Evolutionary conservation across 64 coral and sea anemone species (phyloP), one percentile per base, ranked within the genome.

Genomic region (Pocillopora damicornis): DNA sequence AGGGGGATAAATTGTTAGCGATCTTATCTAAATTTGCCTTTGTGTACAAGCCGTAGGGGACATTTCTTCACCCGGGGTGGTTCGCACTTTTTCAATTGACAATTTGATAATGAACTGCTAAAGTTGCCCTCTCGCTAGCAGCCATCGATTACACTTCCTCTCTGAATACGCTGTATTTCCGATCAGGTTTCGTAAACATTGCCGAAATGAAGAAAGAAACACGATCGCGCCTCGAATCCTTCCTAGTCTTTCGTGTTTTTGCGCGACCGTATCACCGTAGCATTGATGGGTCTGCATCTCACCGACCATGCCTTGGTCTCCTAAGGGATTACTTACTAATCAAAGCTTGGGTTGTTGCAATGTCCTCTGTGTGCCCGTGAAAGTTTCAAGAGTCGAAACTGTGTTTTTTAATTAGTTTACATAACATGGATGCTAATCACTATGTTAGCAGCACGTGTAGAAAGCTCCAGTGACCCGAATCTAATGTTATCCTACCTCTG

Each of bases 361-460:
- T 57, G 37, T 85, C 35, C 38, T 72, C 61, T 56, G 64, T 25
- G 6, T 37, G 35, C 81, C 51, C 81, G 81, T 73, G 81, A 65
- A 67, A 38, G 64, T 85, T 85, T 85, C 38, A 87, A 78, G 38
- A 82, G 80, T 63, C 76, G 79, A 82, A 80, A 89, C 80, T 75
- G 89, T 65, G 63, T n/a, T 80, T 81, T 73, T 64, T 94, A 90
- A 94, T 90, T 90, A 94, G 92, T 94, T 94, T 94, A 94, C 92
- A 89, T 78, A 90, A 85, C 64, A 76, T 68, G 69, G 78, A 90
- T 94, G 92, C 77, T 94, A 94, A 94, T 94, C 90, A 88, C 82
- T 57, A 59, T 22, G 82, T 20, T 73, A 84, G 37, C 88, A 79
- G 87, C 92, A 94, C 92, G 92, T 94, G 92, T 74, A 68, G 65